Percentiles rank a stretch among this genome's conserved stretches.
These are phyloP conservation scores for Mythimna vitellina DNA, from an alignment of 2,888 invertebrate species.

Conservation along the genomic window DNA sequence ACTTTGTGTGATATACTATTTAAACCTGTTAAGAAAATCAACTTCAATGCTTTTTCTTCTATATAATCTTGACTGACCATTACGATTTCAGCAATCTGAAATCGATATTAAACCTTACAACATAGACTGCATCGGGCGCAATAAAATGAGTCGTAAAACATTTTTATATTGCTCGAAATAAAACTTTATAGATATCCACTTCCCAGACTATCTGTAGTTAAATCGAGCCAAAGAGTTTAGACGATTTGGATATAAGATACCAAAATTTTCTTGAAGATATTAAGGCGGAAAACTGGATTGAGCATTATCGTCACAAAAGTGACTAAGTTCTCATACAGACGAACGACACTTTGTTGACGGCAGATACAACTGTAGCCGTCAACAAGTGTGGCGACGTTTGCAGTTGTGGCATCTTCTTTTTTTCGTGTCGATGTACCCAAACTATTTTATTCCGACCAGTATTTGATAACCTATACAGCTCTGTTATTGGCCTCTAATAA, in stretches of 20 bases:
- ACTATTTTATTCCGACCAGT: too few species aligned
- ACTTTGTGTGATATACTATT: neutral
- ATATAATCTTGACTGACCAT: neutral
- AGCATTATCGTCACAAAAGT: neutral
- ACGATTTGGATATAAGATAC: neutral
- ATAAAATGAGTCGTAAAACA: slow-evolving; percentile 51
- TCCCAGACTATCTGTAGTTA: slow-evolving; percentile 15
- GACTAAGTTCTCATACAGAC: too few species aligned
- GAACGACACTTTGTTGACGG: too few species aligned
- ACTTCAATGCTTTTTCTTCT: too few species aligned
- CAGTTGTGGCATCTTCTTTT: too few species aligned
- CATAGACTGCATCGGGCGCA: slow-evolving; percentile 29
- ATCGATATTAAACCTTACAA: slow-evolving; percentile 8
- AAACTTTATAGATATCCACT: slow-evolving; percentile 58
- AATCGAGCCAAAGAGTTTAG: neutral
- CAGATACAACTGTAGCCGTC: too few species aligned
- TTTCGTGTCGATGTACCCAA: too few species aligned
- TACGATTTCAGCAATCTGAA: slow-evolving; percentile 5
- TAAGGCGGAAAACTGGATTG: neutral
- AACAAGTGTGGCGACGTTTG: too few species aligned
- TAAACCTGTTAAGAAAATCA: neutral
- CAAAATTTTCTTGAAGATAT: too few species aligned
- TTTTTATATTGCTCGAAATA: slow-evolving; percentile 45
- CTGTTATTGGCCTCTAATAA: too few species aligned
- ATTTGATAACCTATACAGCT: too few species aligned